Conservation (phyloP, 2,797 vertebrate genomes). For the Enteromius mattozi region DNA sequence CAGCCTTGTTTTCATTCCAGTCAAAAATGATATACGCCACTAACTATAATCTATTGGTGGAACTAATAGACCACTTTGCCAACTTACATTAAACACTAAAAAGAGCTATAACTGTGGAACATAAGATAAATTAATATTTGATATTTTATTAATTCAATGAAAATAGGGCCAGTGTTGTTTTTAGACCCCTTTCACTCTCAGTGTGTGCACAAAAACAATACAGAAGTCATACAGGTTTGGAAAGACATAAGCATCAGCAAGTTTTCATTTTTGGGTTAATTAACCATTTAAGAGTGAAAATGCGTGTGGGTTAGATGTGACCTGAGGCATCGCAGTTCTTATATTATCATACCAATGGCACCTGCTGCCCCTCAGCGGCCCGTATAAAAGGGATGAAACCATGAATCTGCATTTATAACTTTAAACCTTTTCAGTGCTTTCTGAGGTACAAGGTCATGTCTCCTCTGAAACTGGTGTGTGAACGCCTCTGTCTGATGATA, state of each 20-base stretch:
- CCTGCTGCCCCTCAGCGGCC: not conserved
- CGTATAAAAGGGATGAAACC: constrained; percentile 8
- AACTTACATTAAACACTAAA: not conserved
- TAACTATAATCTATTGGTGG: not conserved
- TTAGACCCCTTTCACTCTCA: not conserved
- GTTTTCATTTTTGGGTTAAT: not conserved
- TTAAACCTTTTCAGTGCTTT: not conserved
- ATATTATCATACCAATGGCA: not conserved
- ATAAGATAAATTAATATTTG: not conserved
- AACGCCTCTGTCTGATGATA: constrained; percentile 22
- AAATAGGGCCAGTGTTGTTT: not conserved
- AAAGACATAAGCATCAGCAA: not conserved
- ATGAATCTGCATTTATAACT: constrained; percentile 6
- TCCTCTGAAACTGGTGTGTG: not conserved
- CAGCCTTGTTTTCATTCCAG: not conserved
- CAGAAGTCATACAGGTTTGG: not conserved
- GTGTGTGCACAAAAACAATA: too few species aligned
- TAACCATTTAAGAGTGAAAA: constrained; percentile 3
- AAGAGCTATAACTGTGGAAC: not conserved
- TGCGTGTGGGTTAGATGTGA: not conserved
- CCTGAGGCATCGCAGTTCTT: not conserved
- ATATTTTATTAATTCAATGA: not conserved
- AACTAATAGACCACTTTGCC: not conserved
- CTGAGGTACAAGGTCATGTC: constrained; percentile 11
- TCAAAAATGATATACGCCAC: not conserved